Evolutionary conservation across 2,888 invertebrate species (phyloP).

Genomic region (Luperina testacea): DNA sequence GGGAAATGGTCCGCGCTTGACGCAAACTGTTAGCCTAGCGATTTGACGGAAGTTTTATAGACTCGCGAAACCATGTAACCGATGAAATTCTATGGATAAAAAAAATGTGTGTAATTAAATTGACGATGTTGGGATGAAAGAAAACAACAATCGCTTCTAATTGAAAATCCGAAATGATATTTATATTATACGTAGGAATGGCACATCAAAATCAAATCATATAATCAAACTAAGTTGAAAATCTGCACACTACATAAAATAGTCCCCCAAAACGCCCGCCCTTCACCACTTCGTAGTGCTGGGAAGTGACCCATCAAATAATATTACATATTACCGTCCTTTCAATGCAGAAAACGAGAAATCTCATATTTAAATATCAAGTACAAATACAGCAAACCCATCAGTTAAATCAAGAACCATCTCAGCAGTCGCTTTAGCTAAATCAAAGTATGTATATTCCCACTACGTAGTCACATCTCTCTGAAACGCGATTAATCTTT

Average conservation of each 20-base stretch:
- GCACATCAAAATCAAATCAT: neutral
- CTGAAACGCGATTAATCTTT: slow-evolving; percentile 23
- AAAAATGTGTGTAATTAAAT: neutral
- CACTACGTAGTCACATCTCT: slow-evolving; percentile 2
- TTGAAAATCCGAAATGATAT: neutral
- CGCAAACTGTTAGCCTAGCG: slow-evolving; percentile 51
- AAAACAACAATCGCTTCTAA: no score
- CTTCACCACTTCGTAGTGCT: neutral
- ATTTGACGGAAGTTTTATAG: slow-evolving; percentile 22
- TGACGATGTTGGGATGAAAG: neutral
- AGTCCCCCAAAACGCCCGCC: neutral
- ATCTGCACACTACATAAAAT: neutral
- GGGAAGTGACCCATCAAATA: neutral
- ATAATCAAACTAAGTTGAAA: neutral
- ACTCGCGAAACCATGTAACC: neutral
- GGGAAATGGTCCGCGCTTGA: slow-evolving; percentile 69
- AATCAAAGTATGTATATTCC: slow-evolving; percentile 39
- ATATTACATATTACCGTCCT: neutral
- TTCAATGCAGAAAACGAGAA: neutral
- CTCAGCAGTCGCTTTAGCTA: slow-evolving; percentile 2
- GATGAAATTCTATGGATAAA: neutral
- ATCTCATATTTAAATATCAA: neutral
- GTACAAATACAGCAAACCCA: neutral
- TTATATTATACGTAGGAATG: neutral
- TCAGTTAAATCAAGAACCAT: neutral